Percentiles rank a stretch among this genome's conserved stretches.
phyloP scores from a whole-genome alignment of 2,888 invertebrate species.

The Perdita meconis region DNA sequence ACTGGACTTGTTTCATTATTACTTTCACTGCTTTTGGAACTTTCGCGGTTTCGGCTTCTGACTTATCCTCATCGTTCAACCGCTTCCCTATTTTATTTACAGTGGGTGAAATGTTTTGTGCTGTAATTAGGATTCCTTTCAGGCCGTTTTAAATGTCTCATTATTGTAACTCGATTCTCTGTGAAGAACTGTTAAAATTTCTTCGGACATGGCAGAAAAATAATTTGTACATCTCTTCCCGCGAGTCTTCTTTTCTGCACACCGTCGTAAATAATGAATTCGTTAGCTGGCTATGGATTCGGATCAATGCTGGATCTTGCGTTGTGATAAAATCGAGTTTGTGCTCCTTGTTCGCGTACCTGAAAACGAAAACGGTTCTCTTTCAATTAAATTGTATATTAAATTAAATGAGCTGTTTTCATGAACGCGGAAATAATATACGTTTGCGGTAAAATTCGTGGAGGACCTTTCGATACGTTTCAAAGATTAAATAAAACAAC shows the following conservation, averaged over 20 bases:
- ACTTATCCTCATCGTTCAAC: neutral
- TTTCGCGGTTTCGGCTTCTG: neutral
- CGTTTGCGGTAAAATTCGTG: no score
- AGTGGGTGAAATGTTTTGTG: neutral
- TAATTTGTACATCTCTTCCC: neutral
- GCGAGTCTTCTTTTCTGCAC: neutral
- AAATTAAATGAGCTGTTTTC: neutral
- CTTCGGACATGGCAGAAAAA: neutral
- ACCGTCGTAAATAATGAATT: neutral
- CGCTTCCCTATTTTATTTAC: neutral
- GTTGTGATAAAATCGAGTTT: neutral
- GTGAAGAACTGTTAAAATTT: no score
- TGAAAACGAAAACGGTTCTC: constrained; percentile 9
- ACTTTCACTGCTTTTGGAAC: neutral
- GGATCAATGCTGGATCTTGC: neutral
- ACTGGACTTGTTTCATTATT: neutral
- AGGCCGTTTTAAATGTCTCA: no score
- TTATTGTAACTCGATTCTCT: no score
- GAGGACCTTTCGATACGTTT: no score
- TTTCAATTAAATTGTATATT: neutral
- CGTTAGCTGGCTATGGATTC: no score
- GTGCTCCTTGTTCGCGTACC: neutral
- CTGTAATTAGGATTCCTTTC: no score
- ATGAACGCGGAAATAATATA: no score
- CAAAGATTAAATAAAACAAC: no score